Base-by-base conservation (phyloP, 2,888 invertebrate genomes). In the Nezara viridula region DNA sequence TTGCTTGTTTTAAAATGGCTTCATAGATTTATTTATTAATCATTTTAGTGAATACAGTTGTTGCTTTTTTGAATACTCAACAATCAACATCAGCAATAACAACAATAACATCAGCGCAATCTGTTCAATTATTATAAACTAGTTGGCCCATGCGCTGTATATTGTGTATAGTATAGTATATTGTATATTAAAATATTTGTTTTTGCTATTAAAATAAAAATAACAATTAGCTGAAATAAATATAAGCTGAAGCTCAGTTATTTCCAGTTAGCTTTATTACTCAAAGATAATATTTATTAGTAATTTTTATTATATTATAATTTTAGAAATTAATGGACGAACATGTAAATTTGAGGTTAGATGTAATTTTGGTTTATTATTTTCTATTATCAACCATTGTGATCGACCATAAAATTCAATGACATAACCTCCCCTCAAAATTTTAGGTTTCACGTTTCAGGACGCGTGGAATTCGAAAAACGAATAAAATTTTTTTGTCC, bases 191-290 rank as follows among this genome's bases (percentile, higher is more conserved):
- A 10, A 40, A 24, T 21, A 77, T 77, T 77, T 77, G 24, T 77
- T 77, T 40, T 77, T 77, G 77, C 77, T 77, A 40, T 77, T 77
- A 40, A 77, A 77, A 77, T 77, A 77, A 77, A 77, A 21, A 40
- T 40, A 40, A 12, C 10, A 24, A 12, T 77, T 40, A 40, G 24
- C 77, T 40, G 40, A 77, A 44, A 60, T 27, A 32, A 60, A 0
- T 77, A 24, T 40, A 77, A 77, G 40, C 77, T 40, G 40, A 77
- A 44, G 77, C 77, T 77, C 77, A 77, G 37, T 77, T 77, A 21
- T 77, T 77, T 40, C 19, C 40, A 77, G 24, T 40, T 77, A 77
- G 77, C 24, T 77, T 77, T 77, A 32, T 73, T 73, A 37, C 27
- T 37, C 21, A 73, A 37, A 73, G 73, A 32, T 37, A 73, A 37